Percentiles rank a stretch among this genome's conserved stretches.
These are phyloP conservation scores for Australoheros facetus DNA, from an alignment of 2,797 vertebrate species.

Conservation along the genomic window DNA sequence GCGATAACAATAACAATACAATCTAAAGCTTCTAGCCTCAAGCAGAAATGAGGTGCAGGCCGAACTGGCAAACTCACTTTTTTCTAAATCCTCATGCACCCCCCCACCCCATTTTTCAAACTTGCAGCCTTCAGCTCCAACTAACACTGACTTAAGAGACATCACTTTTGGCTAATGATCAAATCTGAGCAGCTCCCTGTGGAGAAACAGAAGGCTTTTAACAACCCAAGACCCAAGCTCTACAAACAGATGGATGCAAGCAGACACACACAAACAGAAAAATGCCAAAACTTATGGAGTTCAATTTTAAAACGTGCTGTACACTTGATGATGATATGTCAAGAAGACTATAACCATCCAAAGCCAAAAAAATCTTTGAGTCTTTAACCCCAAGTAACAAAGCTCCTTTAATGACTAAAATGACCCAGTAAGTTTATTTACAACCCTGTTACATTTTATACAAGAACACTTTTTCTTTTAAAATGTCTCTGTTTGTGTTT, in stretches of 20 bases:
- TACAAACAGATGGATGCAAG: neutral
- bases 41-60: neutral
- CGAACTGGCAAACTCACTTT: neutral
- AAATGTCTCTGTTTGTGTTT: too few species aligned
- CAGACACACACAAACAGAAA: neutral
- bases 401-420: neutral
- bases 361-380: neutral
- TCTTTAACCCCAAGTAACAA: neutral
- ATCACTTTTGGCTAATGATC: neutral
- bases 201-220: neutral
- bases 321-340: neutral
- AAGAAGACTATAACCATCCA: neutral
- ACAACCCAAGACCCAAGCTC: neutral
- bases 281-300: neutral
- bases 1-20: neutral
- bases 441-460: neutral
- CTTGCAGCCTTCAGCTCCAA: neutral
- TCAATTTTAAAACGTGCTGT: neutral
- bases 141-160: neutral
- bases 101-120: neutral
- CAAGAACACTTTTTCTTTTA: neutral
- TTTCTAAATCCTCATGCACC: neutral
- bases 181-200: neutral
- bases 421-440: neutral
- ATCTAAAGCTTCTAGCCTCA: neutral